These are phyloP conservation scores for Scylla paramamosain DNA, from an alignment of 1,140 invertebrate species.

Conservation along the genomic window DNA sequence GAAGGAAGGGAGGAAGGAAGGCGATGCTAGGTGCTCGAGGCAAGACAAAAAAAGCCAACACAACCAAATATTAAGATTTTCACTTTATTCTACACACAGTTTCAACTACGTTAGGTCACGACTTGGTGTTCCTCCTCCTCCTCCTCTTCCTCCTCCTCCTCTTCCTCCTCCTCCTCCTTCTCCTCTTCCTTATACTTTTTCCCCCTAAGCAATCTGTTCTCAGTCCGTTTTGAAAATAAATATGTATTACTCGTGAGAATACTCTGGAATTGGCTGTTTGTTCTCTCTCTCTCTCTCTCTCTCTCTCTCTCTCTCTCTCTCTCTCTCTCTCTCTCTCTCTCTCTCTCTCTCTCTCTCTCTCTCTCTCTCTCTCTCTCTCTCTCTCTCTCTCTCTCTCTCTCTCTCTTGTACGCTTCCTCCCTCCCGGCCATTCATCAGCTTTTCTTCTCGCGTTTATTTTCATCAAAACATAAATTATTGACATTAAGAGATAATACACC, in stretches of 20 bases:
- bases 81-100: conserved; percentile 1
- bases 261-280: background rate
- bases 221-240: background rate
- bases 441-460: too few relatives aligned
- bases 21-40: background rate
- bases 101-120: background rate
- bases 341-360: too few relatives aligned
- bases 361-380: too few relatives aligned
- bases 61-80: conserved; percentile 4
- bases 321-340: too few relatives aligned
- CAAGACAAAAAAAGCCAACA: background rate
- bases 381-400: too few relatives aligned
- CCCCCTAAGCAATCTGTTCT: background rate
- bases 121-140: conserved; percentile 3
- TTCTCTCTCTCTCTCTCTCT: background rate
- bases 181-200: too few relatives aligned
- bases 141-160: background rate
- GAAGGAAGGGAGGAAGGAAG: background rate
- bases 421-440: too few relatives aligned
- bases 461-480: background rate
- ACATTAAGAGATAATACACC: background rate
- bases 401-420: too few relatives aligned
- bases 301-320: too few relatives aligned
- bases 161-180: background rate
- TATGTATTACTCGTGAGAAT: background rate